Evolutionary conservation across 1,140 invertebrate species (phyloP), one percentile per base, ranked within the genome.

Genomic region (Tetramorium parvispinum): DNA sequence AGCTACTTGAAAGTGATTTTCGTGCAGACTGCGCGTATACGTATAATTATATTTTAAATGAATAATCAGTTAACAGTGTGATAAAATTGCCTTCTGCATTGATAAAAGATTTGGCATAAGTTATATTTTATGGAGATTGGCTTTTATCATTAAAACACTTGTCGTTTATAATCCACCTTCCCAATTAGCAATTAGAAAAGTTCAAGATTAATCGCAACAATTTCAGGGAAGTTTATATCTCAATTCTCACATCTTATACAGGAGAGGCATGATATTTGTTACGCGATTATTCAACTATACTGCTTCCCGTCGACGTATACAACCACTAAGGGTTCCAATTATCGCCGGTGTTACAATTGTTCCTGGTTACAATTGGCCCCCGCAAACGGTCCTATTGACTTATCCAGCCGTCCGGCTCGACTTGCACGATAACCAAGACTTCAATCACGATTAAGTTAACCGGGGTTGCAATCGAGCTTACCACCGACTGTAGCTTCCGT

Each of bases 381-480:
- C 79, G 51, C 79, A 82, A 82, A 82, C 68, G 61, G 40, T 73
- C 37, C 79, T 82, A 82, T 82, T 82, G 79, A 82, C 79, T 82
- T 82, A 82, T 82, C 79, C 66, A 27, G 27, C 66, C 53, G 79
- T 71, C 79, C 68, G 66, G 66, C 68, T 32, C 37, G 51, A 43
- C 66, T 32, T 71, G 49, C 66, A 82, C 79, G 79, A 73, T 73
- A 82, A 82, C 66, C 79, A 46, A 82, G 49, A 82, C 79, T 82
- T 73, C 79, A 82, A 71, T 82, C 79, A 57, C 66, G 79, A 82
- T 82, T 82, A 71, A 82, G 78, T 82, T 82, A 82, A 82, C 66
- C 61, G 32, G 49, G 66, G 24, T 73, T 46, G 79, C 79, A 82
- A 82, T 82, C 79, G 79, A 46, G 66, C 79, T 68, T 37, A 59